Conservation (phyloP, 2,113 vertebrate genomes). For the Elachura formosa region DNA sequence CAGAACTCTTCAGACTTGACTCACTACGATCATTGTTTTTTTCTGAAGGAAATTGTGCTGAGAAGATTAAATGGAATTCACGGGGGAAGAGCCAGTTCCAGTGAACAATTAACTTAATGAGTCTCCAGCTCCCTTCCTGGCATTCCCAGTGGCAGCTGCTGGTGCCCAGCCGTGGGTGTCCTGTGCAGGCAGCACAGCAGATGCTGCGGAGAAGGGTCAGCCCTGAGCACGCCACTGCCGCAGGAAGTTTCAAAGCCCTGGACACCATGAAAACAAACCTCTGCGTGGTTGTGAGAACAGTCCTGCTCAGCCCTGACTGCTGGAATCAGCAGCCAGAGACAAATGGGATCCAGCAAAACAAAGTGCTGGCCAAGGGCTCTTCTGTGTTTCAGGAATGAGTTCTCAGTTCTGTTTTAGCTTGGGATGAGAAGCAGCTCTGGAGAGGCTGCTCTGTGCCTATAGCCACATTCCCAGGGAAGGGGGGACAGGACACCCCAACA, state of each 20-base stretch:
- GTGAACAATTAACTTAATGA: slow-evolving; percentile 20
- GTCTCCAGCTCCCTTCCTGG: background rate
- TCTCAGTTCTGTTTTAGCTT: background rate
- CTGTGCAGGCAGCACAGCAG: background rate
- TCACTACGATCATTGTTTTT: slow-evolving; percentile 29
- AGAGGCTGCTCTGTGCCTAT: background rate
- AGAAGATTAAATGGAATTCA: background rate
- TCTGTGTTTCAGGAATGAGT: background rate
- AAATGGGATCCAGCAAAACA: background rate
- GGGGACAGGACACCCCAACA: too few species aligned
- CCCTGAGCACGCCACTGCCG: background rate
- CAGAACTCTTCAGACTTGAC: slow-evolving; percentile 6
- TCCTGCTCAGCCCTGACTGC: background rate
- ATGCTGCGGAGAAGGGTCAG: background rate
- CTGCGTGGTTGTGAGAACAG: background rate
- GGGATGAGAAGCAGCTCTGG: background rate
- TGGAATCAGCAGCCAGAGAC: background rate
- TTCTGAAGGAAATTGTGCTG: slow-evolving; percentile 12
- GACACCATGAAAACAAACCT: accelerated
- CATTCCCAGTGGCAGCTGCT: background rate
- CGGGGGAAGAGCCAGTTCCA: background rate
- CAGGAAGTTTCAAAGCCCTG: background rate
- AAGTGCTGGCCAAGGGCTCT: background rate
- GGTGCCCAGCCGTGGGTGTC: accelerated
- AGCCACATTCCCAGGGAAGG: background rate